phyloP scores from a whole-genome alignment of 2,797 vertebrate species.

The Hipposideros larvatus region DNA sequence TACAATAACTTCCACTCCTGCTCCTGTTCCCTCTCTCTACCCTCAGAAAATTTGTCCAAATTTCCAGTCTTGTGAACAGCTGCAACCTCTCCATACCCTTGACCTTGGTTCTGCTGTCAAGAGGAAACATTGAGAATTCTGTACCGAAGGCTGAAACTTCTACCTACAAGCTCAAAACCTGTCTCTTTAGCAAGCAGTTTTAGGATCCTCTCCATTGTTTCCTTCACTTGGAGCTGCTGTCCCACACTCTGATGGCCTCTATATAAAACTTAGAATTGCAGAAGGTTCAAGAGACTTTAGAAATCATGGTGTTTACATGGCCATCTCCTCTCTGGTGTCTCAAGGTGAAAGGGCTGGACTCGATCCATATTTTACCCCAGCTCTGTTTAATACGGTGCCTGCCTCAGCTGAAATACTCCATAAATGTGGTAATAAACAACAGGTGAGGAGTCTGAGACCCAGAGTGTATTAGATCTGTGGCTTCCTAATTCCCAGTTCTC shows the following conservation, averaged over 20 bases:
- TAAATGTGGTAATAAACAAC: too few relatives aligned
- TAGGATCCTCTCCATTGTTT: background rate
- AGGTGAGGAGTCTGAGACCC: background rate
- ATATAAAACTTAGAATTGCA: background rate
- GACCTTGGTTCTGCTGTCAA: background rate
- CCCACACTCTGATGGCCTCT: background rate
- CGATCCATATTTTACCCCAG: background rate
- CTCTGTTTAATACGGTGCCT: background rate
- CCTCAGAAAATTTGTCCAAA: background rate
- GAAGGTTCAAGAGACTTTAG: background rate
- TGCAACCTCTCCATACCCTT: background rate
- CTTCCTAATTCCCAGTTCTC: background rate
- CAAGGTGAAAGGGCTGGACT: too few relatives aligned
- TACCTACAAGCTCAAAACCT: background rate
- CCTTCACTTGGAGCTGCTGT: background rate
- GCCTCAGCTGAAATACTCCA: background rate
- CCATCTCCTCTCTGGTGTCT: background rate
- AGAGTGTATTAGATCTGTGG: background rate
- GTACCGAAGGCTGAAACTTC: background rate
- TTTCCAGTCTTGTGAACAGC: background rate
- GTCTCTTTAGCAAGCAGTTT: background rate
- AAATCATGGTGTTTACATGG: background rate
- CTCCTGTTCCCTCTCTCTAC: too few relatives aligned
- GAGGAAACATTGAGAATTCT: background rate
- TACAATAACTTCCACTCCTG: background rate